phyloP scores from a whole-genome alignment of 2,888 invertebrate species.

The Leptopilina syphax region DNA sequence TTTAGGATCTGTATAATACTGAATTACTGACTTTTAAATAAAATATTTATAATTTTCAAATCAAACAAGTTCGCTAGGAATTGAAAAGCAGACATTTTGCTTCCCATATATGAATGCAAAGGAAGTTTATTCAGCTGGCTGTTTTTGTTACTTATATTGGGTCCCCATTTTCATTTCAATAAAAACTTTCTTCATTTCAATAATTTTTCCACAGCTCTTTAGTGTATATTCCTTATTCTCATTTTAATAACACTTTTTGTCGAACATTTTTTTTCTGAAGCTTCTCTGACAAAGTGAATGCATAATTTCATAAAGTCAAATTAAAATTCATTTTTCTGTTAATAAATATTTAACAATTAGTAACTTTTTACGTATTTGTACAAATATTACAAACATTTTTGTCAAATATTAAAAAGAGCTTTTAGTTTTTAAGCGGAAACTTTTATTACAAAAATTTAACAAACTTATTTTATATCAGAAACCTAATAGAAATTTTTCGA shows the following conservation, averaged over 20 bases:
- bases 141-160: neutral
- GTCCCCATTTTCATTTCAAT: conserved; percentile 3
- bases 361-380: too few species aligned
- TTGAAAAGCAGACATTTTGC: neutral
- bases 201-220: neutral
- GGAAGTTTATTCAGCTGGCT: conserved; percentile 24
- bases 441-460: too few species aligned
- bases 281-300: too few species aligned
- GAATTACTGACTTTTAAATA: neutral
- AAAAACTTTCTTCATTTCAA: neutral
- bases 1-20: conserved; percentile 37
- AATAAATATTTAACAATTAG: too few species aligned
- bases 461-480: too few species aligned
- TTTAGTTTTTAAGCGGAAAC: too few species aligned
- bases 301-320: too few species aligned
- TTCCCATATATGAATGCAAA: conserved; percentile 5
- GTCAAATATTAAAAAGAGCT: too few species aligned
- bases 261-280: neutral
- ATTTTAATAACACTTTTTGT: neutral
- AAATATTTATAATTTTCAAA: neutral
- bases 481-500: too few species aligned
- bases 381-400: too few species aligned
- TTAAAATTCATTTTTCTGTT: too few species aligned
- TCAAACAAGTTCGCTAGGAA: neutral
- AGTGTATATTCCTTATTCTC: neutral